Percentiles rank a stretch among this genome's conserved stretches.
phyloP scores from a whole-genome alignment of 2,113 vertebrate species.

The Seriola quinqueradiata region DNA sequence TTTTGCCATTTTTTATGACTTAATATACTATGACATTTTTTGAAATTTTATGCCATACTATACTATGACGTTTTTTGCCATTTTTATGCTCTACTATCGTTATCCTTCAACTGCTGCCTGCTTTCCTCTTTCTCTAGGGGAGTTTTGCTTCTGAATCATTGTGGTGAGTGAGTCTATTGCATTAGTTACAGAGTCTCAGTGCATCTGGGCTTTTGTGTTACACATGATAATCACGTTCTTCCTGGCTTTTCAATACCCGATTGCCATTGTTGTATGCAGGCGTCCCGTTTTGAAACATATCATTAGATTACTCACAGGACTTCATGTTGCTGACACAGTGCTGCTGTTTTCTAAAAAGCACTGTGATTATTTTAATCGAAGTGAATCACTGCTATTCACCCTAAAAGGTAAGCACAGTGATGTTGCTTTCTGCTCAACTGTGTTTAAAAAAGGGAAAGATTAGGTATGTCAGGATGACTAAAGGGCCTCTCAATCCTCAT shows the following conservation, averaged over 20 bases:
- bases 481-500: slow-evolving; percentile 7
- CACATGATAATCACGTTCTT: slow-evolving; percentile 23
- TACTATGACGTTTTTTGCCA: no score
- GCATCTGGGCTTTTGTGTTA: slow-evolving; percentile 18
- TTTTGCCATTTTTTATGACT: no score
- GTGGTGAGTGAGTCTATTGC: background rate
- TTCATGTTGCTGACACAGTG: slow-evolving; percentile 49
- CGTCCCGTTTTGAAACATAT: slow-evolving; percentile 46
- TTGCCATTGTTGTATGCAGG: slow-evolving; percentile 38
- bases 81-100: no score
- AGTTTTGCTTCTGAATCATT: slow-evolving; percentile 1
- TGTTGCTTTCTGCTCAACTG: background rate
- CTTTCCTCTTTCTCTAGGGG: background rate
- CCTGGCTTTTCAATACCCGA: slow-evolving; percentile 37
- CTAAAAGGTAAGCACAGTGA: slow-evolving; percentile 20
- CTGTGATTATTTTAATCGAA: slow-evolving; percentile 61
- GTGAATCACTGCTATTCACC: slow-evolving; percentile 49
- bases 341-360: slow-evolving; percentile 50
- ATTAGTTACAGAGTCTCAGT: background rate
- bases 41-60: no score
- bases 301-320: slow-evolving; percentile 57
- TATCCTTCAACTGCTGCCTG: background rate
- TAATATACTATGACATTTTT: no score
- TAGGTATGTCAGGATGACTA: slow-evolving; percentile 13
- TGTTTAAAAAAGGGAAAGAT: slow-evolving; percentile 24